Percentiles rank a stretch among this genome's conserved stretches.
Evolutionary conservation across 1,140 invertebrate genomes (phyloP).

Genomic region (Geopemphigus sp.): DNA sequence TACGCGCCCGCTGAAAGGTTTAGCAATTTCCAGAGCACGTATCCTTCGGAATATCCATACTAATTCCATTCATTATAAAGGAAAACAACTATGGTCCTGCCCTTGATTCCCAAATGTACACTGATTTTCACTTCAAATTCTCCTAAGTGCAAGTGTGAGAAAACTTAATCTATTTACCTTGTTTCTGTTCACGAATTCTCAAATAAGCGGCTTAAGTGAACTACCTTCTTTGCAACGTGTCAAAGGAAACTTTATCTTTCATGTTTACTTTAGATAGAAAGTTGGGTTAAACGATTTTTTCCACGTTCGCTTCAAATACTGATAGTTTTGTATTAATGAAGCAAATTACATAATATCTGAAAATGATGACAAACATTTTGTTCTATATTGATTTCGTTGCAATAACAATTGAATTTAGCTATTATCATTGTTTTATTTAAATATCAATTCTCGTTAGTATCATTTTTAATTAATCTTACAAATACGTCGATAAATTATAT

Average conservation of each 20-base stretch:
- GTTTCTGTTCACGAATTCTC: background rate
- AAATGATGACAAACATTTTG: background rate
- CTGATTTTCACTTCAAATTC: conserved; percentile 16
- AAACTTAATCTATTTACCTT: conserved; percentile 21
- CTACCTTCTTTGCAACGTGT: background rate
- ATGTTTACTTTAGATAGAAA: background rate
- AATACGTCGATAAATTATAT: too few relatives aligned
- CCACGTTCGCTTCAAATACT: background rate
- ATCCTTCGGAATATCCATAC: background rate
- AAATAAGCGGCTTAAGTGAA: conserved; percentile 23
- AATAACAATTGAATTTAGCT: too few relatives aligned
- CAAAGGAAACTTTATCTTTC: background rate
- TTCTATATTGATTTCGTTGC: too few relatives aligned
- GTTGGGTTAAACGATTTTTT: background rate
- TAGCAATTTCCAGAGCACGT: background rate
- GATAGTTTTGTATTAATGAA: background rate
- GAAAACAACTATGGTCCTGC: background rate
- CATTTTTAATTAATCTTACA: too few relatives aligned
- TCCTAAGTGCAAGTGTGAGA: background rate
- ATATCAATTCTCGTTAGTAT: too few relatives aligned
- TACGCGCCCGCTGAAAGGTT: too few relatives aligned
- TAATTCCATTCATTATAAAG: background rate
- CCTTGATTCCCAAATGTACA: conserved; percentile 9
- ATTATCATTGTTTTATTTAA: too few relatives aligned
- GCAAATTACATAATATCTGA: background rate